Evolutionary conservation across 1,140 invertebrate species (phyloP), one percentile per base, ranked within the genome.

Genomic region (Drosophila ohnishii): DNA sequence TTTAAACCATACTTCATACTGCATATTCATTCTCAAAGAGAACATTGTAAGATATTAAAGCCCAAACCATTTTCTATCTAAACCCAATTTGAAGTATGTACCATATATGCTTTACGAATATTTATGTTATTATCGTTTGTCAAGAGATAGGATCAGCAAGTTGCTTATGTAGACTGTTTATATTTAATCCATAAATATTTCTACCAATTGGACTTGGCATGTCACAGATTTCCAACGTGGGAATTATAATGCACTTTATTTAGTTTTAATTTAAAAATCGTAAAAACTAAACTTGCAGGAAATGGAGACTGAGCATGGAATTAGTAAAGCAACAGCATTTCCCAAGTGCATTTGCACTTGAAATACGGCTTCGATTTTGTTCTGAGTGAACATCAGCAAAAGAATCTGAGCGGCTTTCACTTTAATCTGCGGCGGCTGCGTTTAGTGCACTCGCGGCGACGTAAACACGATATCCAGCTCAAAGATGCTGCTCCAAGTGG

Each of bases 401-500:
- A 66, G 63, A 77, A 74, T 65, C 61, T 19, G 35, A 63, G 19
- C 50, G 48, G 58, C 77, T 69, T 81, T 86, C 53, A 62, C 74
- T 70, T 84, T 80, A 59, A 86, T 86, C 82, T 44, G 65, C 47
- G 39, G 70, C 59, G 25, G 30, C 65, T 59, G 73, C 73, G 30
- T 51, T 76, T 76, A 80, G 81, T 80, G 80, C 80, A 50, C 57
- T 61, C 32, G 63, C 40, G 66, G 44, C 69, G 48, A 37, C 58
- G 61, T 47, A 64, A 50, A 50, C 42, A 81, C 71, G 59, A 76
- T 71, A 67, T 50, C 32, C 45, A 63, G 42, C 34, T 22, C 22
- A 37, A 61, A 59, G 40, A 72, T 82, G 84, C 64, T 72, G 47
- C 16, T 51, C 16, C 53, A 42, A 66, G 34, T 69, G 44, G 11